A percentile compares a stretch with the other conserved stretches of the same genome.
These are phyloP conservation scores for Drosophila miranda DNA, from an alignment of 1,140 invertebrate species.

Conservation along the genomic window DNA sequence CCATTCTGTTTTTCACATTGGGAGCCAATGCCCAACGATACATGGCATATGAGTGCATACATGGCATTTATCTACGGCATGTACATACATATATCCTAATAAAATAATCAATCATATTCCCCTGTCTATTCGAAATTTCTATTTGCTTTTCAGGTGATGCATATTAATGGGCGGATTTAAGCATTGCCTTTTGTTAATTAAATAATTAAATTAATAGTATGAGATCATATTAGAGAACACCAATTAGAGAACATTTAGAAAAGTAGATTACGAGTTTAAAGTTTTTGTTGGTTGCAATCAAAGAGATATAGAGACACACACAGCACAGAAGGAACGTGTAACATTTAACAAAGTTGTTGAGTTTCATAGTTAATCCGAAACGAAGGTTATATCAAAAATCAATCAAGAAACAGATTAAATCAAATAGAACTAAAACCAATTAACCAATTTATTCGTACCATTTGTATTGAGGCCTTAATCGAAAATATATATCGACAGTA, in stretches of 20 bases:
- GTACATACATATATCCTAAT: no score
- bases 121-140: no score
- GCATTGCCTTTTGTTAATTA: no score
- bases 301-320: conserved; percentile 36
- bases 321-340: conserved; percentile 55
- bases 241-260: conserved; percentile 36
- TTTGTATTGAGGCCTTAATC: conserved; percentile 79
- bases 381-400: conserved; percentile 32
- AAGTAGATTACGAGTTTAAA: conserved; percentile 26
- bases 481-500: conserved; percentile 49
- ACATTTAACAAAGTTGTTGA: conserved; percentile 52
- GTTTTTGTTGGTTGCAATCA: conserved; percentile 28
- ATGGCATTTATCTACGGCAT: no score
- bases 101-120: no score
- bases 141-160: no score
- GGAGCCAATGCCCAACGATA: no score
- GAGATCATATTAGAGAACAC: conserved; percentile 15
- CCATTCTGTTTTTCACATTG: no score
- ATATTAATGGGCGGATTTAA: no score
- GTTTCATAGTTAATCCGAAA: conserved; percentile 38
- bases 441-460: conserved; percentile 80
- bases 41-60: no score
- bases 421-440: conserved; percentile 53
- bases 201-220: neutral
- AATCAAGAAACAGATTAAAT: conserved; percentile 54